Evolutionary conservation across 2,888 invertebrate genomes (phyloP).

Genomic region (Stenoptilia bipunctidactyla): DNA sequence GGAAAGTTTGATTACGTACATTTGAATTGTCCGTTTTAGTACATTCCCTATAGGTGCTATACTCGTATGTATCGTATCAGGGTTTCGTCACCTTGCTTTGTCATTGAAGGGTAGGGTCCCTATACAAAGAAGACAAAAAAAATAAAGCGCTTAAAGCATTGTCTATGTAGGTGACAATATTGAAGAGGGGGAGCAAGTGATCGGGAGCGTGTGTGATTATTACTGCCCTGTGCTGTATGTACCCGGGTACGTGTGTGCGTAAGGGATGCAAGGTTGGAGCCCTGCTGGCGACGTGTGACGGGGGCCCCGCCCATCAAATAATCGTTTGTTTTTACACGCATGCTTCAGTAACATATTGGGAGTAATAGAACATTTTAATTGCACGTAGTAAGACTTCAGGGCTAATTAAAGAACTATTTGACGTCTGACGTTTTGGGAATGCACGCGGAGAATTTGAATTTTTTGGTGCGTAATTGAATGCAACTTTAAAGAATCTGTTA

Average conservation of each 20-base stretch:
- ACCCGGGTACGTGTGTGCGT: slow-evolving; percentile 17
- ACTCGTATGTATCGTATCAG: too few species aligned
- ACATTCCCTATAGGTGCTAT: too few species aligned
- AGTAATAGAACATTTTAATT: too few species aligned
- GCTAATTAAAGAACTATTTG: too few species aligned
- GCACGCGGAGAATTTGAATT: too few species aligned
- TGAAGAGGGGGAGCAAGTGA: slow-evolving; percentile 37
- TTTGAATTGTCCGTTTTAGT: too few species aligned
- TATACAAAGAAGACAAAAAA: slow-evolving; percentile 51
- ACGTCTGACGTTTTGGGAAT: too few species aligned
- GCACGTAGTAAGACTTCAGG: too few species aligned
- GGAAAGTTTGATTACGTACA: too few species aligned
- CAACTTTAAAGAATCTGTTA: too few species aligned
- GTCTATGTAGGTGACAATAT: slow-evolving; percentile 40
- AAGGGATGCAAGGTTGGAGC: slow-evolving; percentile 42
- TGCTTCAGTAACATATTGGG: slow-evolving; percentile 15
- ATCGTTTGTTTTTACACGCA: slow-evolving; percentile 42
- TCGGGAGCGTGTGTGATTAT: slow-evolving; percentile 17
- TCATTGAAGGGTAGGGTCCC: slow-evolving; percentile 30
- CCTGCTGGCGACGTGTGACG: slow-evolving; percentile 36
- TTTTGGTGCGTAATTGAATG: too few species aligned
- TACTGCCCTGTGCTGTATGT: slow-evolving; percentile 22
- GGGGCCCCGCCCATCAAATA: slow-evolving; percentile 52
- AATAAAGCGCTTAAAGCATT: slow-evolving; percentile 61
- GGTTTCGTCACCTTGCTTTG: background rate